phyloP scores from a whole-genome alignment of 2,797 vertebrate genomes.

The Oryzias dopingdopingensis region DNA sequence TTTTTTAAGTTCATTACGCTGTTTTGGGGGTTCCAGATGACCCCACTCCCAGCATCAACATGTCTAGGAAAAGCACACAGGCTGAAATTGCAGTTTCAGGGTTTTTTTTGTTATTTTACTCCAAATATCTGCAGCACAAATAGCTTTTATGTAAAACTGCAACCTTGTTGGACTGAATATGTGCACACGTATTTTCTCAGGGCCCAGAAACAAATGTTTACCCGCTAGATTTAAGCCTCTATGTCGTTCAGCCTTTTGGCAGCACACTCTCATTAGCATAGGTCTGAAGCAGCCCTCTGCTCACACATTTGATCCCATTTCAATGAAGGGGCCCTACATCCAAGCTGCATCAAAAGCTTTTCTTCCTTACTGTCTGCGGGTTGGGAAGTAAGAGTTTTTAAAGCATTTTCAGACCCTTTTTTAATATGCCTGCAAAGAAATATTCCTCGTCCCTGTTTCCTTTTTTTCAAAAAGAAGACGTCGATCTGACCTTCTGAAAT shows the following conservation, averaged over 20 bases:
- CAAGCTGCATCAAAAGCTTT: conserved; percentile 54
- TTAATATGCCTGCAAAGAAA: conserved; percentile 17
- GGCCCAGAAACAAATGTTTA: conserved; percentile 25
- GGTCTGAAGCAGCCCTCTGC: conserved; percentile 47
- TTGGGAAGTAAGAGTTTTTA: conserved; percentile 30
- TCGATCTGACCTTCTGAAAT: conserved; percentile 47
- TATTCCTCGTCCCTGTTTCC: conserved; percentile 13
- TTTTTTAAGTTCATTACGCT: no score
- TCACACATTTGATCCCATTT: conserved; percentile 60
- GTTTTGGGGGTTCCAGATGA: no score
- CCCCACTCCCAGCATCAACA: no score
- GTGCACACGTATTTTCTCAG: background rate
- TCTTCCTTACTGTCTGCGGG: conserved; percentile 39
- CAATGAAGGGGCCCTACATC: conserved; percentile 47
- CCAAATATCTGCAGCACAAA: no score
- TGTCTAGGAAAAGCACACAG: no score
- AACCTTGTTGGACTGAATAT: conserved; percentile 8
- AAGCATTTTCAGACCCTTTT: conserved; percentile 32
- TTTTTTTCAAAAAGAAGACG: conserved; percentile 16
- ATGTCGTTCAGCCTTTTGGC: conserved; percentile 42
- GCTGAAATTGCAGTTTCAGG: no score
- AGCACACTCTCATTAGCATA: conserved; percentile 58
- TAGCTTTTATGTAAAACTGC: background rate
- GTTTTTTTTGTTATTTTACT: no score
- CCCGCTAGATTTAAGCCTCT: conserved; percentile 18